Percentiles rank a stretch among this genome's conserved stretches.
These are phyloP conservation scores for Mythimna loreyi DNA, from an alignment of 2,888 invertebrate genomes.

Conservation along the genomic window DNA sequence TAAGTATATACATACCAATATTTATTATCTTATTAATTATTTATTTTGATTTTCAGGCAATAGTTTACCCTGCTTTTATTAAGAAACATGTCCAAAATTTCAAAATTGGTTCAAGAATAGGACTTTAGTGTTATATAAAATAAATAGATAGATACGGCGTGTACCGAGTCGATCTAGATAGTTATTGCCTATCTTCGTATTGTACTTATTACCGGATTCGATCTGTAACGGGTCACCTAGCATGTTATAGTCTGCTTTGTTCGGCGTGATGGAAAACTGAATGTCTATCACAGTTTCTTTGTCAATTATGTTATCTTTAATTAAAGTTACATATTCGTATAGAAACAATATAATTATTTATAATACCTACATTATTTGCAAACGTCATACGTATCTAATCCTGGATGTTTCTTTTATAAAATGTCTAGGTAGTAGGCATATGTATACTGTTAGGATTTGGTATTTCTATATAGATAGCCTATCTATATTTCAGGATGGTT, in stretches of 20 bases:
- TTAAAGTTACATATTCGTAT: constrained; percentile 58
- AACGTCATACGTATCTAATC: constrained; percentile 44
- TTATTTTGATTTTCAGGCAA: constrained; percentile 85
- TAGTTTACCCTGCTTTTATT: constrained; percentile 87
- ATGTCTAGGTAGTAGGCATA: constrained; percentile 59
- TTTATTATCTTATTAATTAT: constrained; percentile 75
- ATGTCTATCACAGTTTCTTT: constrained; percentile 76
- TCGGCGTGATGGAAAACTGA: constrained; percentile 61
- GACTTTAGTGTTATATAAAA: constrained; percentile 69
- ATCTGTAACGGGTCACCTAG: constrained; percentile 30
- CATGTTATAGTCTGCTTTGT: constrained; percentile 43
- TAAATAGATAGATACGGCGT: constrained; percentile 48
- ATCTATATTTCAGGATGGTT: constrained; percentile 57
- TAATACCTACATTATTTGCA: constrained; percentile 56
- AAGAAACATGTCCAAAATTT: constrained; percentile 82
- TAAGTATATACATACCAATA: constrained; percentile 66
- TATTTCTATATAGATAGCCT: constrained; percentile 65
- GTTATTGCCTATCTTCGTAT: constrained; percentile 36
- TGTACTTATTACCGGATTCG: constrained; percentile 44
- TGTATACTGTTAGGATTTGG: constrained; percentile 55
- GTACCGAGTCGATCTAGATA: constrained; percentile 48
- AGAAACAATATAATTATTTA: constrained; percentile 54
- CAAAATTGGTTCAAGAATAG: constrained; percentile 84
- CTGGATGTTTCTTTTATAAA: constrained; percentile 59
- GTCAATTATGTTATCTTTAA: constrained; percentile 61